Percentiles rank a stretch among this genome's conserved stretches.
phyloP scores from a whole-genome alignment of 2,888 invertebrate species.

The Drosophila atripex region DNA sequence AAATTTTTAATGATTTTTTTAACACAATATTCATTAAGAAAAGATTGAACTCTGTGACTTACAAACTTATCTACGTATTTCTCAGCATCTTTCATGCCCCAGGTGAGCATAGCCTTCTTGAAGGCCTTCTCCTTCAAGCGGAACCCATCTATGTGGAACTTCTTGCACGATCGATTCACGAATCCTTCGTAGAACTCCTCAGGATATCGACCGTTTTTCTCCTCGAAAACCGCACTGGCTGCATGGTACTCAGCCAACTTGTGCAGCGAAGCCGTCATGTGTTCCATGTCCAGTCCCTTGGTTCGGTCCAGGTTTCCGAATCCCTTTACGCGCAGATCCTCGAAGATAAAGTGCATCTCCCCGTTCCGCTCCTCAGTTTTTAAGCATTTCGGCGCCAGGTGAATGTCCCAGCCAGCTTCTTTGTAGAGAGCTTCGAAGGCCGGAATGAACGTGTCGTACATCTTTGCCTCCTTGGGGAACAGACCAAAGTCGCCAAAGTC shows the following conservation, averaged over 20 bases:
- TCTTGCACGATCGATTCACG: conserved; percentile 12
- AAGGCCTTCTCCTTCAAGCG: conserved; percentile 24
- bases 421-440: conserved; percentile 79
- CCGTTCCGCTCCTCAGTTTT: conserved; percentile 57
- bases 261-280: conserved; percentile 66
- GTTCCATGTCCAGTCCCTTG: conserved; percentile 73
- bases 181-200: conserved; percentile 60
- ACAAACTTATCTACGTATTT: conserved; percentile 67
- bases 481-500: conserved; percentile 53
- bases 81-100: conserved; percentile 68
- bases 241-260: conserved; percentile 82
- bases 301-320: conserved; percentile 75
- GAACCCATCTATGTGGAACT: conserved; percentile 28
- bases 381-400: conserved; percentile 76
- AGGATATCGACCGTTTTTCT: conserved; percentile 69
- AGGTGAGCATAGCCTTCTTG: conserved; percentile 64
- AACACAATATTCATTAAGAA: not conserved
- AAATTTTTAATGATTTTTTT: not conserved
- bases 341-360: conserved; percentile 74
- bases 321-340: conserved; percentile 67
- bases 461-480: conserved; percentile 79
- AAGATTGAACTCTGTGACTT: conserved; percentile 27
- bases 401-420: conserved; percentile 63
- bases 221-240: conserved; percentile 74
- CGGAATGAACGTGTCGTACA: conserved; percentile 76